phyloP scores from a whole-genome alignment of 2,797 vertebrate species.

The Muraenolepis orangiensis region DNA sequence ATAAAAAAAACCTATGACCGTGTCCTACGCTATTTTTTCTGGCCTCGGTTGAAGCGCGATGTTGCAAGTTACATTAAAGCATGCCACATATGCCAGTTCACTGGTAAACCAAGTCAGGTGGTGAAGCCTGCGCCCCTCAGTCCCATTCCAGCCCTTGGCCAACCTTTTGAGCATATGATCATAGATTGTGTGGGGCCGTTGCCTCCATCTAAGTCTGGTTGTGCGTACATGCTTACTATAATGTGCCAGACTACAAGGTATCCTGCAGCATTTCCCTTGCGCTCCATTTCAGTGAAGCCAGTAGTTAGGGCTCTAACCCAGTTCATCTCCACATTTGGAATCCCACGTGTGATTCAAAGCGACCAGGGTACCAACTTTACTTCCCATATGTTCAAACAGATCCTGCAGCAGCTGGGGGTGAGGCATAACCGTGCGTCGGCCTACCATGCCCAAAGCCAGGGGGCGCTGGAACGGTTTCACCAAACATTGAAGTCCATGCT shows the following conservation, averaged over 20 bases:
- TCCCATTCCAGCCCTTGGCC: background rate
- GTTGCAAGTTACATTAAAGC: no score
- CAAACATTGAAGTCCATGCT: no score
- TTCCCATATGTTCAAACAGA: background rate
- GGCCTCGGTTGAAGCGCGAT: no score
- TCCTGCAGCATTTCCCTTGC: background rate
- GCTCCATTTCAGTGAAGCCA: background rate
- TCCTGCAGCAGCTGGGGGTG: background rate
- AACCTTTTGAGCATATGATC: slow-evolving; percentile 5
- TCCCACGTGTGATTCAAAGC: no score
- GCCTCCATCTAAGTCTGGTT: background rate
- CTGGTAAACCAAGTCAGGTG: no score
- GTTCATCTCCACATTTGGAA: background rate
- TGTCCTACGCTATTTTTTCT: no score
- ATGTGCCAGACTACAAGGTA: background rate
- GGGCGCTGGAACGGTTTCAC: no score
- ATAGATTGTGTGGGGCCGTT: slow-evolving; percentile 8
- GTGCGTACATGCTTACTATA: background rate
- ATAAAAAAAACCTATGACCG: no score
- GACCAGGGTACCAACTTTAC: background rate
- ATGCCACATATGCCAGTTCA: no score
- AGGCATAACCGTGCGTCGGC: background rate
- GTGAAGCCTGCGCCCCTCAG: slow-evolving; percentile 1
- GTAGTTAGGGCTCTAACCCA: background rate
- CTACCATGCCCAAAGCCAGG: background rate